A percentile compares a stretch with the other conserved stretches of the same genome.
These are phyloP conservation scores for Pseudochromis fuscus DNA, from an alignment of 2,797 vertebrate genomes.

Conservation along the genomic window DNA sequence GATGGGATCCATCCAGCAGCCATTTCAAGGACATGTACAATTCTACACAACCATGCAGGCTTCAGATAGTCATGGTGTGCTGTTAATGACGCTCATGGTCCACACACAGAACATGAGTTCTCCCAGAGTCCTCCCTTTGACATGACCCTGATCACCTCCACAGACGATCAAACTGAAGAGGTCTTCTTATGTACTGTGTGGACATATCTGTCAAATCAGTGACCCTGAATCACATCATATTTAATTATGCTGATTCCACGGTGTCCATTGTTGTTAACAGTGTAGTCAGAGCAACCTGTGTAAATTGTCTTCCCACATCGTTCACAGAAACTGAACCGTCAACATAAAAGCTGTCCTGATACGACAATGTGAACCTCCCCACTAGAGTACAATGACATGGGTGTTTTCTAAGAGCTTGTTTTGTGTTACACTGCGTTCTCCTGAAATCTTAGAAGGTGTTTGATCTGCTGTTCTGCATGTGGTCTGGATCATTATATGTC, in stretches of 20 bases:
- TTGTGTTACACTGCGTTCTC: conserved; percentile 49
- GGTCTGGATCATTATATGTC: conserved; percentile 62
- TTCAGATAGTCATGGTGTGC: background rate
- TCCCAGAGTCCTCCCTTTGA: conserved; percentile 33
- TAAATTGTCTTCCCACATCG: conserved; percentile 10
- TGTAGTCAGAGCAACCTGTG: background rate
- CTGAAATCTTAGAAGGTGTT: conserved; percentile 76
- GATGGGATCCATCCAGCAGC: conserved; percentile 13
- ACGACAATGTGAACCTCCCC: conserved; percentile 4
- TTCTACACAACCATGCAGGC: background rate
- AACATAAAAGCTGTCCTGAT: conserved; percentile 14
- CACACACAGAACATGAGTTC: too few relatives aligned
- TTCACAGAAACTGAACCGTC: conserved; percentile 4
- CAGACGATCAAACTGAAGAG: conserved; percentile 66
- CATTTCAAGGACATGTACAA: conserved; percentile 18
- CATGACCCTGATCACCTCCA: conserved; percentile 61
- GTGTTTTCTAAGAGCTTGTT: conserved; percentile 53
- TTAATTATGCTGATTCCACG: conserved; percentile 28
- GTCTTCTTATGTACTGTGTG: conserved; percentile 52
- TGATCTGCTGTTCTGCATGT: conserved; percentile 69
- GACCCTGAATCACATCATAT: conserved; percentile 33
- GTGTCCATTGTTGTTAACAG: conserved; percentile 22
- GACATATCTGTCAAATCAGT: conserved; percentile 55
- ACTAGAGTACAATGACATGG: conserved; percentile 15
- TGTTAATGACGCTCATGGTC: background rate